phyloP scores from a whole-genome alignment of 1,140 invertebrate species.

The Drosophila oshimai region DNA sequence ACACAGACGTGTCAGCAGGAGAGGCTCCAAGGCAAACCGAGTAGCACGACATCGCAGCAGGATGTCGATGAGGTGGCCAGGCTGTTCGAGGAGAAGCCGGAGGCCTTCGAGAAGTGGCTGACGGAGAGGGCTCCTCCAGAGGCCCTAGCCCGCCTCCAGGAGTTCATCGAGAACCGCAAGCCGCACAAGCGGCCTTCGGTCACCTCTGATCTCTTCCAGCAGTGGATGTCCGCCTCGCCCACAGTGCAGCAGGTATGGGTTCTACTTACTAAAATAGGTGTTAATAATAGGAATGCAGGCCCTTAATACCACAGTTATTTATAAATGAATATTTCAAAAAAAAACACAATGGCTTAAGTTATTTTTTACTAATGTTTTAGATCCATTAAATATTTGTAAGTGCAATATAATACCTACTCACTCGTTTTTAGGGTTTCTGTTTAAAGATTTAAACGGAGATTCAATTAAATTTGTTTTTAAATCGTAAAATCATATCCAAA shows the following conservation, averaged over 20 bases:
- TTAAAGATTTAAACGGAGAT: too few relatives aligned
- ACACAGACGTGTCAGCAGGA: slow-evolving; percentile 19
- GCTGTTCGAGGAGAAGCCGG: slow-evolving; percentile 84
- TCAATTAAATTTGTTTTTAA: too few relatives aligned
- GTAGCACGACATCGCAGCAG: slow-evolving; percentile 49
- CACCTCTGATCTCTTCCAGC: slow-evolving; percentile 92
- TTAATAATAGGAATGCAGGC: too few relatives aligned
- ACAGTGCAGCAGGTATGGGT: slow-evolving; percentile 86
- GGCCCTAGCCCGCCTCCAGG: slow-evolving; percentile 84
- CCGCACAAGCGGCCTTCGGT: slow-evolving; percentile 89
- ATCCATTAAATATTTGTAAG: too few relatives aligned
- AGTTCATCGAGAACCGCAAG: slow-evolving; percentile 82
- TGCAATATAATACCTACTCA: too few relatives aligned
- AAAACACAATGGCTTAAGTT: too few relatives aligned
- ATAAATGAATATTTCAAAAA: background rate
- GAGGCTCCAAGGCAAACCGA: slow-evolving; percentile 16
- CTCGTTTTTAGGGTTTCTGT: too few relatives aligned
- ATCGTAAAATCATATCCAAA: too few relatives aligned
- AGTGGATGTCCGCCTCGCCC: slow-evolving; percentile 90
- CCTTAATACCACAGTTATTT: too few relatives aligned
- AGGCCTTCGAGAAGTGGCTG: slow-evolving; percentile 88
- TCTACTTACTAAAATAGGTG: too few relatives aligned
- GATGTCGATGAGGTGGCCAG: slow-evolving; percentile 80
- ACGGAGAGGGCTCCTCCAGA: slow-evolving; percentile 88
- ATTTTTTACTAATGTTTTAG: too few relatives aligned